Evolutionary conservation across 2,797 vertebrate species (phyloP).

Genomic region (Anableps anableps): DNA sequence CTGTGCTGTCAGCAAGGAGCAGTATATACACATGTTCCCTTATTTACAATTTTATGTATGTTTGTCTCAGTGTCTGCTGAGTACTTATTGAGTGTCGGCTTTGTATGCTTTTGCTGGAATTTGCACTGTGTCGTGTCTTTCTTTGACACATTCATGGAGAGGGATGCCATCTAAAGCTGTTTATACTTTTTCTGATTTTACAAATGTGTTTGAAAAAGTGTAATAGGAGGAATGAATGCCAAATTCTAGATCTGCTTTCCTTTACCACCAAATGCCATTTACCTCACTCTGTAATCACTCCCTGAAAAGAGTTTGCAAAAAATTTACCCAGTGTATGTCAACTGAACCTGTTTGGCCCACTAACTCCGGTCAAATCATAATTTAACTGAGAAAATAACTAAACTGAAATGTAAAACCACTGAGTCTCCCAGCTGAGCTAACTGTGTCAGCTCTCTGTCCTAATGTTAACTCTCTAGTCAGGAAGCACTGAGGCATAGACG

Average conservation of each 20-base stretch:
- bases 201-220: not conserved
- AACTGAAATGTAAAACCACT: not conserved
- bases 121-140: constrained; percentile 15
- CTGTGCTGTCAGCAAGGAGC: not conserved
- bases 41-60: constrained; percentile 11
- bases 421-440: not conserved
- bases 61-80: constrained; percentile 9
- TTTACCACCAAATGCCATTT: not conserved
- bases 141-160: constrained; percentile 14
- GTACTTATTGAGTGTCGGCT: not conserved
- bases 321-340: not conserved
- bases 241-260: not conserved
- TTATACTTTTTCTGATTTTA: not conserved
- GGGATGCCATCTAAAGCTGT: constrained; percentile 2
- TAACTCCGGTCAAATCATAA: not conserved
- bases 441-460: not conserved
- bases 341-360: not conserved
- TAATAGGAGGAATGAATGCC: not conserved
- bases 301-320: not conserved
- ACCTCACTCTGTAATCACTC: not conserved
- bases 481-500: not conserved
- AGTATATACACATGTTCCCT: not conserved
- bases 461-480: not conserved
- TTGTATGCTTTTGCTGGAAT: constrained; percentile 16
- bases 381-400: not conserved